Conservation (phyloP, 2,888 invertebrate genomes). For the Panopea generosa region DNA sequence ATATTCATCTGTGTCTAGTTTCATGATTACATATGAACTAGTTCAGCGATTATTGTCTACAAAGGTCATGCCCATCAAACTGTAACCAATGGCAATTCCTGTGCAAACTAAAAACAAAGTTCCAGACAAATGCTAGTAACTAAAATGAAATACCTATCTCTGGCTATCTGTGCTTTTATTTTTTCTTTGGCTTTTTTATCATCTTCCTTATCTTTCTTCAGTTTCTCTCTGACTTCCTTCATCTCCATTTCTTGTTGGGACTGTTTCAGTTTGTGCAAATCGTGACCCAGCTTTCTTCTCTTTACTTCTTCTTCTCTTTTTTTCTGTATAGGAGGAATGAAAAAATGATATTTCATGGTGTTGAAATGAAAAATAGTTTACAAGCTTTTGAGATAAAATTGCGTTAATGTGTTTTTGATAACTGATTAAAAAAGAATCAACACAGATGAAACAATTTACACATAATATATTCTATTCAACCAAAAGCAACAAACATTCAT, state of each 20-base stretch:
- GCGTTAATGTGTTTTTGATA: background rate
- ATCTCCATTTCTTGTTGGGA: conserved; percentile 92
- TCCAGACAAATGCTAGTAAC: too few species aligned
- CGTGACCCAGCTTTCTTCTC: conserved; percentile 91
- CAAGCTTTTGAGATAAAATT: background rate
- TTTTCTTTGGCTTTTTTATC: conserved; percentile 91
- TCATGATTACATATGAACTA: too few species aligned
- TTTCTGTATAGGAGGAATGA: conserved; percentile 73
- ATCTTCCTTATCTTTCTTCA: conserved; percentile 91
- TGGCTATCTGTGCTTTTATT: conserved; percentile 93
- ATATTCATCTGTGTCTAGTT: too few species aligned
- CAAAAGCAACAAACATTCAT: too few species aligned
- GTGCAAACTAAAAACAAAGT: too few species aligned
- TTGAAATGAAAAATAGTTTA: background rate
- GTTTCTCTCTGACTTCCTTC: conserved; percentile 90
- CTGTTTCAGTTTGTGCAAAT: conserved; percentile 89
- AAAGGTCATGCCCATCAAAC: too few species aligned
- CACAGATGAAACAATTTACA: too few species aligned
- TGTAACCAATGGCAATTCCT: too few species aligned
- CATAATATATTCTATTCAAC: too few species aligned
- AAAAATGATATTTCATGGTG: background rate
- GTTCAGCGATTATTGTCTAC: too few species aligned
- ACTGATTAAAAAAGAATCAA: too few species aligned
- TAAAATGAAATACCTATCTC: conserved; percentile 92
- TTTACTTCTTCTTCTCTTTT: conserved; percentile 89